These are phyloP conservation scores for Xylota sylvarum DNA, from an alignment of 2,888 invertebrate genomes.

Conservation along the genomic window DNA sequence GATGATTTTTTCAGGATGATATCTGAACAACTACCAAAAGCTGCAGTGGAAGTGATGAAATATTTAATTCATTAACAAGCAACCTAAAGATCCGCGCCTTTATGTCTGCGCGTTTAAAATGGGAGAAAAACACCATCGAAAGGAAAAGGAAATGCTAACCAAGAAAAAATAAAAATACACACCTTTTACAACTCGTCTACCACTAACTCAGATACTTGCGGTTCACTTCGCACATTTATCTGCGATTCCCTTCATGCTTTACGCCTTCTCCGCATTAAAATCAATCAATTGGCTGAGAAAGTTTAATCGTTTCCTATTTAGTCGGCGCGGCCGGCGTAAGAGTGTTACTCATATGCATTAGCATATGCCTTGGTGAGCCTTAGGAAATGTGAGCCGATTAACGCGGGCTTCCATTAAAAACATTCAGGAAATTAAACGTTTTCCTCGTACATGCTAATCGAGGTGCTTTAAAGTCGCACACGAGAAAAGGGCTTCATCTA, in stretches of 20 bases:
- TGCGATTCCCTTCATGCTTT: constrained; percentile 48
- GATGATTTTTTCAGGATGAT: not conserved
- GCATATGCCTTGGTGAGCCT: constrained; percentile 10
- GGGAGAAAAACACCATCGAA: constrained; percentile 39
- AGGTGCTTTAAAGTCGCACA: not conserved
- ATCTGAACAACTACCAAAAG: not conserved
- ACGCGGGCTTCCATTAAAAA: constrained; percentile 5
- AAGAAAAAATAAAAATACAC: constrained; percentile 6
- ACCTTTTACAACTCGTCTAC: constrained; percentile 39
- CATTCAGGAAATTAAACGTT: constrained; percentile 51
- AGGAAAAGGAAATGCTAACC: constrained; percentile 60
- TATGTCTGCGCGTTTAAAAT: constrained; percentile 13
- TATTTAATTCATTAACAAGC: not conserved
- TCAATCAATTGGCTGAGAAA: constrained; percentile 64
- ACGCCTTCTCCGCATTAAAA: constrained; percentile 44
- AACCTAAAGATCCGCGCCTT: not conserved
- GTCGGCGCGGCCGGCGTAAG: constrained; percentile 37
- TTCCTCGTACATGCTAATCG: not conserved
- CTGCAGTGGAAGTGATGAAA: not conserved
- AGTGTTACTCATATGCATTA: constrained; percentile 13
- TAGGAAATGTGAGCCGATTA: constrained; percentile 61
- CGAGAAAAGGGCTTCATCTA: constrained; percentile 6
- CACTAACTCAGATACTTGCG: constrained; percentile 45
- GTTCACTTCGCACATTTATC: constrained; percentile 52
- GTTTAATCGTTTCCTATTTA: constrained; percentile 61